Evolutionary conservation across 1,140 invertebrate species (phyloP), one percentile per base, ranked within the genome.

Genomic region (Physella acuta): DNA sequence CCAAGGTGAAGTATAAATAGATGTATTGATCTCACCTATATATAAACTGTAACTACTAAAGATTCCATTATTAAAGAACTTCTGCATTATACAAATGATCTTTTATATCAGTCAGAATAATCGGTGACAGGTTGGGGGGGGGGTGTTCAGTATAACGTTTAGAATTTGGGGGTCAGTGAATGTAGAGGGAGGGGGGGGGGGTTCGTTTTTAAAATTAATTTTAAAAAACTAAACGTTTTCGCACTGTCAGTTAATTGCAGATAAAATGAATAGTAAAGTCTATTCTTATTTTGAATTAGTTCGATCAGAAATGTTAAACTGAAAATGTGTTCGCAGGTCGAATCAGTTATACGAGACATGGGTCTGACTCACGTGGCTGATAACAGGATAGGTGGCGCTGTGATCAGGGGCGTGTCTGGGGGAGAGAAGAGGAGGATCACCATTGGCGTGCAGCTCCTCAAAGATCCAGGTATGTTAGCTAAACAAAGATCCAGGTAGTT

Each of bases 391-490:
- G 75, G 75, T n/a, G 73, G 73, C 26, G 63, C 68, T 56, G 67
- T 76, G 17, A 59, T 64, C 1, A 59, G 75, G 20, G 73, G 75
- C 5, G 52, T 76, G 20, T 76, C 75, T 0, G 75, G 75, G 16
- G 75, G 75, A 20, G 75, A 76, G 56, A 76, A 75, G 34, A 60
- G 75, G 64, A 49, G 75, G 30, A 71, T 75, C 16, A 70, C 73
- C 26, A 76, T 76, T 34, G 75, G 68, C n/a, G 55, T 74, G 17
- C 73, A 76, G 49, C 55, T 76, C 14, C 69, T 76, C 5, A 68
- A 74, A 62, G 73, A 76, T 31, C 75, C 75, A 60, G 70, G 75
- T 76, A 52, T 8, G 39, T 49, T 16, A n/a, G n/a, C n/a, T n/a
- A n/a, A n/a, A n/a, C n/a, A n/a, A n/a, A n/a, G n/a, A n/a, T n/a